Percentiles rank a stretch among this genome's conserved stretches.
Evolutionary conservation across 2,888 invertebrate species (phyloP).

Genomic region (Drosophila aldrichi): DNA sequence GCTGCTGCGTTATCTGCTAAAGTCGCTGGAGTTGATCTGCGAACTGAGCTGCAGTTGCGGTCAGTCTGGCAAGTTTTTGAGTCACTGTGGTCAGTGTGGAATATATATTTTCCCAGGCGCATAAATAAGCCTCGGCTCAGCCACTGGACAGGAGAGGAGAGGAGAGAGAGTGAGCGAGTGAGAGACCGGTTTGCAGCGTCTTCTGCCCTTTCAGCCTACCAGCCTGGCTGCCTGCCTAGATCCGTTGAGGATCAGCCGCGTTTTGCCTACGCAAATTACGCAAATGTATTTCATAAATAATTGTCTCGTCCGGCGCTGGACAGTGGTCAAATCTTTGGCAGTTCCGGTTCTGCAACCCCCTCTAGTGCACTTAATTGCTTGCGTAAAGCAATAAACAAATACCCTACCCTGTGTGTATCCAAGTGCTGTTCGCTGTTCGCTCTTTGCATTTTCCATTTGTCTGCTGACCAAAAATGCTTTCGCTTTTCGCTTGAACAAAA

Average conservation of each 20-base stretch:
- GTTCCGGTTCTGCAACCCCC: conserved; percentile 54
- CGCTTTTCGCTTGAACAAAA: conserved; percentile 63
- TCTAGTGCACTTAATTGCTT: conserved; percentile 69
- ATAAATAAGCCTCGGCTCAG: conserved; percentile 67
- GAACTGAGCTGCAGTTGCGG: conserved; percentile 36
- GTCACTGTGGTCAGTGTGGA: conserved; percentile 64
- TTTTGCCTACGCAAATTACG: conserved; percentile 78
- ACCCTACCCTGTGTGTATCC: conserved; percentile 34
- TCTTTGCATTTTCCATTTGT: conserved; percentile 53
- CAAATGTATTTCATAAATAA: conserved; percentile 84
- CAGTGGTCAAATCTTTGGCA: conserved; percentile 59
- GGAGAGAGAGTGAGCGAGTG: neutral
- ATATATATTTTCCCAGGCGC: conserved; percentile 78
- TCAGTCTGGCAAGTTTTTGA: conserved; percentile 47
- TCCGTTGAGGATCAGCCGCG: conserved; percentile 46
- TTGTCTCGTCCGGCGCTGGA: conserved; percentile 61
- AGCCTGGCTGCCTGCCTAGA: conserved; percentile 39
- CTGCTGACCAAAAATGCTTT: conserved; percentile 71
- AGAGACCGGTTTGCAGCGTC: conserved; percentile 44
- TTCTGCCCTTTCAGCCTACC: conserved; percentile 32
- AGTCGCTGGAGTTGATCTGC: conserved; percentile 43
- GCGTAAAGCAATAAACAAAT: conserved; percentile 77
- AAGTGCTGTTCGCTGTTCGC: neutral
- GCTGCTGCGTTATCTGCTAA: conserved; percentile 43
- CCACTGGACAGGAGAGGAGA: conserved; percentile 46